A percentile compares a stretch with the other conserved stretches of the same genome.
Conservation (phyloP, 2,113 vertebrate genomes). For the Notothenia coriiceps region DNA sequence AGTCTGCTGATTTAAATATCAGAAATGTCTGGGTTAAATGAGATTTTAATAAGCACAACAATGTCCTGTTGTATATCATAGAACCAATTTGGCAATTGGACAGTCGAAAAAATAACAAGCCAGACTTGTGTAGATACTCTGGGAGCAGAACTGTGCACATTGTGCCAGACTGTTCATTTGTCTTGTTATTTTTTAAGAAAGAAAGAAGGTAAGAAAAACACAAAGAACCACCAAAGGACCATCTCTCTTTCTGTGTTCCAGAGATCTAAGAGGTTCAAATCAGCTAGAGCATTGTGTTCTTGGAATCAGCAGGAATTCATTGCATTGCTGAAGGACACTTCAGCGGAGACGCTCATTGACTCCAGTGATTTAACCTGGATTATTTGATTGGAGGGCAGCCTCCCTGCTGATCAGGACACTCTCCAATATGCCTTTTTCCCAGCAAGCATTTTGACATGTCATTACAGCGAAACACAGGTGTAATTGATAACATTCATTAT, state of each 20-base stretch:
- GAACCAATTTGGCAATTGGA: slow-evolving; percentile 10
- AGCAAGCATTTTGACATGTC: too few species aligned
- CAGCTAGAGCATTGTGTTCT: not conserved
- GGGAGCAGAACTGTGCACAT: not conserved
- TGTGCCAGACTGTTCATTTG: not conserved
- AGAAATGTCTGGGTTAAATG: not conserved
- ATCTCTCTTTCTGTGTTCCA: not conserved
- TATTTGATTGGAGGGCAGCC: not conserved
- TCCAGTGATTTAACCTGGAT: slow-evolving; percentile 19
- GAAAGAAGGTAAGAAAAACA: not conserved
- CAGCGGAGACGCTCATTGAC: slow-evolving; percentile 5
- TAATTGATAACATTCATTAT: too few species aligned
- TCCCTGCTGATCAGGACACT: not conserved
- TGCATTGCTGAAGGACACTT: not conserved
- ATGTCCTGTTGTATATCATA: not conserved
- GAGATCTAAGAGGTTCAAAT: slow-evolving; percentile 18
- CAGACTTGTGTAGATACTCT: not conserved
- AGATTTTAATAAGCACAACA: not conserved
- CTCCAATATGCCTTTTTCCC: not conserved
- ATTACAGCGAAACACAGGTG: too few species aligned
- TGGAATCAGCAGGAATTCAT: not conserved
- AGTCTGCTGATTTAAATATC: slow-evolving; percentile 1
- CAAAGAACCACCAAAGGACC: too few species aligned
- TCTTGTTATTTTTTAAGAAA: not conserved
- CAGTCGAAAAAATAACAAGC: not conserved